Conservation (phyloP, 2,113 vertebrate genomes). For the Gopherus flavomarginatus region DNA sequence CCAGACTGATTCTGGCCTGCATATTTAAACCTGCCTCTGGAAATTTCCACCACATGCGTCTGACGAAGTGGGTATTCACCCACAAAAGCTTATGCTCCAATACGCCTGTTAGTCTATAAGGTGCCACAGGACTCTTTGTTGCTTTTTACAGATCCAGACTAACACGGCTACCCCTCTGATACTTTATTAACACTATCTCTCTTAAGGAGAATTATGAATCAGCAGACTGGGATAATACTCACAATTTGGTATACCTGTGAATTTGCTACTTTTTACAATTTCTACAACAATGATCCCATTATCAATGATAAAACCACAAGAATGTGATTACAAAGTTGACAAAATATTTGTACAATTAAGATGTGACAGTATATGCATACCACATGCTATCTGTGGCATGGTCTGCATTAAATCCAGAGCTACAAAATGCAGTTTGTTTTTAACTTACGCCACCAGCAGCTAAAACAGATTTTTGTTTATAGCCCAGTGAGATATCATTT, state of each 20-base stretch:
- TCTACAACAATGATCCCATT: not conserved
- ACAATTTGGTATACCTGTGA: not conserved
- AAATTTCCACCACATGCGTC: no score
- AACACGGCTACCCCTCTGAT: no score
- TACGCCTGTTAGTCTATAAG: no score
- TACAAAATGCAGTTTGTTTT: not conserved
- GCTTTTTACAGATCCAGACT: no score
- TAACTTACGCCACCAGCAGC: rapidly evolving
- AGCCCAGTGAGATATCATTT: rapidly evolving
- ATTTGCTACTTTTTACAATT: not conserved
- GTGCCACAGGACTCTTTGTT: no score
- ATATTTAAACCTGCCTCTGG: no score
- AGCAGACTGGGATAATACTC: not conserved
- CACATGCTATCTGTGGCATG: not conserved
- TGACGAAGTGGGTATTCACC: no score
- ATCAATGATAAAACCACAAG: not conserved
- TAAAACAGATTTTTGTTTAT: not conserved
- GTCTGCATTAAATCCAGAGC: not conserved
- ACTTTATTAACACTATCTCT: slow-evolving; percentile 6
- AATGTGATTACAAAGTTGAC: not conserved
- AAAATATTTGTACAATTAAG: not conserved
- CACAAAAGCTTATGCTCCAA: no score
- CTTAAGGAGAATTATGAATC: not conserved
- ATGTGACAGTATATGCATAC: not conserved
- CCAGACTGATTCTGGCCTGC: no score